Base-by-base conservation (phyloP, 2,113 vertebrate genomes). In the Ellobius talpinus region DNA sequence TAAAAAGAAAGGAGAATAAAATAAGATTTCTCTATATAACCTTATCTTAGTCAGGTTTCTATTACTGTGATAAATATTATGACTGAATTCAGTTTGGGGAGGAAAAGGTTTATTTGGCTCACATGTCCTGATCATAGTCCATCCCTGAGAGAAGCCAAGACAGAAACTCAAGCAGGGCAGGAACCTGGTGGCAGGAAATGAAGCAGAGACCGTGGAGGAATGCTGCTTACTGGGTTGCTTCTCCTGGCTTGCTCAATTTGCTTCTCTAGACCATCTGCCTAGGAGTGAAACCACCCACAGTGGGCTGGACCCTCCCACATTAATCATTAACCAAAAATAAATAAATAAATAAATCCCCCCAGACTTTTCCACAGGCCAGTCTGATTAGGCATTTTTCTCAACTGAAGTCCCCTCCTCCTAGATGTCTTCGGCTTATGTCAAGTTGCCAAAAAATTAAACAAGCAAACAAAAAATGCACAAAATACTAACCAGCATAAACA, bases 1-100 rank as follows among this genome's bases (percentile, higher is more conserved):
- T 82, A 58, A 85, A 86, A 89, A 36, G 12, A 87, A 87, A 61
- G 11, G n/a, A 94, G 92, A 90, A 13, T 33, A 92, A 93, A 87
- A 52, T 74, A 94, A 79, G 29, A 82, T 76, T 79, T 85, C 79
- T 82, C 39, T 93, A 5, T n/a, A 17, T 3, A 87, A 87, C 6
- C 42, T 42, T 58, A 9, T 81, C 33, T 58, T 55, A 55, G 77
- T 36, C 52, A n/a, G 52, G 50, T 47, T 31, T 86, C 42, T 47
- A 33, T 66, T 21, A 33, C 58, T 33, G 4, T 66, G 14, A 45
- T 85, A 16, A 42, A 63, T 3, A 14, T 23, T 13, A 58, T 24
- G 19, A 13, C 19, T 3, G 19, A 24, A 23, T 11, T 58, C 78
- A 58, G 1, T 52, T 7, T 58, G 33, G 78, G 50, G 36, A n/a